phyloP scores from a whole-genome alignment of 53 echinoderm and acorn worm species.

The Echinarachnius parma region DNA sequence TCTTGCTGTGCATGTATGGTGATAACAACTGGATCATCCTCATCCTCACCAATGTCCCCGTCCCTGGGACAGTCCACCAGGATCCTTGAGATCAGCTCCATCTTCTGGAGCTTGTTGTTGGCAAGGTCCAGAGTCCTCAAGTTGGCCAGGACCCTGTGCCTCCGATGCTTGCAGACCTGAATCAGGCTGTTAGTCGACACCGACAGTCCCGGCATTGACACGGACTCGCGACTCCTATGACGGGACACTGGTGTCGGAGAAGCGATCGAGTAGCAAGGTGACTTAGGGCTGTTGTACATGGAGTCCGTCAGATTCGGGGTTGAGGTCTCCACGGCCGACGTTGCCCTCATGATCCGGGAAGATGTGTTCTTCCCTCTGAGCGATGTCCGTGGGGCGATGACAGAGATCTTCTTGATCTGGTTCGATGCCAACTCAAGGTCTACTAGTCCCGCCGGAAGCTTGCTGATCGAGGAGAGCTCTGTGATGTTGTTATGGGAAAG shows the following conservation, averaged over 20 bases:
- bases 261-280: conserved; percentile 26
- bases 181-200: conserved; percentile 29
- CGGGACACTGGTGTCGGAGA: not conserved
- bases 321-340: not conserved
- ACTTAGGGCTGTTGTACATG: conserved; percentile 53
- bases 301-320: conserved; percentile 21
- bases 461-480: conserved; percentile 84
- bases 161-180: conserved; percentile 75
- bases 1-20: conserved; percentile 38
- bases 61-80: conserved; percentile 31
- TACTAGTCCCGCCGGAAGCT: conserved; percentile 82
- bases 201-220: not conserved
- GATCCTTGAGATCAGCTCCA: conserved; percentile 64
- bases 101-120: conserved; percentile 60
- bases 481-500: conserved; percentile 72
- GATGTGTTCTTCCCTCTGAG: conserved; percentile 18
- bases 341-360: conserved; percentile 27
- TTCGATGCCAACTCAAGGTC: conserved; percentile 76
- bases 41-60: conserved; percentile 9
- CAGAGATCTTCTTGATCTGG: conserved; percentile 61
- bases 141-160: conserved; percentile 79
- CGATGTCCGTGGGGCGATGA: conserved; percentile 15
- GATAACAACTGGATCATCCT: conserved; percentile 32
- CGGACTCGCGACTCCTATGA: conserved; percentile 44
- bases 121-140: conserved; percentile 81